These are phyloP conservation scores for Apistogramma diplotaenia DNA, from an alignment of 2,113 vertebrate species.

Conservation along the genomic window DNA sequence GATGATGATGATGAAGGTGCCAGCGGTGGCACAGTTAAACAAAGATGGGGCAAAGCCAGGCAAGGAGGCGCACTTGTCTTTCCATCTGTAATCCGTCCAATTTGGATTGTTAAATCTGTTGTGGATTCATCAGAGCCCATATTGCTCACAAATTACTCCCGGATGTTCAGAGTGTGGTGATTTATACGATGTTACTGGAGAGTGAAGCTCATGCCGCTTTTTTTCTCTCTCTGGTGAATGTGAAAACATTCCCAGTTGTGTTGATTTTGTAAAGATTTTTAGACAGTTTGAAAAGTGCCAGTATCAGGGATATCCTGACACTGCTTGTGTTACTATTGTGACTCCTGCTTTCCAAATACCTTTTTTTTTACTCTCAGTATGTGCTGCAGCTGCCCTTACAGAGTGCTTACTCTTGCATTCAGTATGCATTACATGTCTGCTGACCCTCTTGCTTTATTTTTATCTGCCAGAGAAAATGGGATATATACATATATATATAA, in stretches of 20 bases:
- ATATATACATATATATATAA: too few relatives aligned
- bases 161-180: conserved; percentile 47
- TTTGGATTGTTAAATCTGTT: conserved; percentile 70
- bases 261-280: not conserved
- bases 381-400: not conserved
- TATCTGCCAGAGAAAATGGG: not conserved
- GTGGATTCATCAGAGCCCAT: conserved; percentile 57
- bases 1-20: conserved; percentile 6
- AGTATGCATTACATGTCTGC: not conserved
- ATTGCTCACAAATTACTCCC: conserved; percentile 65
- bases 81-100: conserved; percentile 67
- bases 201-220: not conserved
- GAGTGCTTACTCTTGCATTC: not conserved
- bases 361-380: not conserved
- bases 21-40: not conserved
- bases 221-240: not conserved
- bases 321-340: not conserved
- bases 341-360: not conserved
- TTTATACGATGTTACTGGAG: not conserved
- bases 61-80: conserved; percentile 53
- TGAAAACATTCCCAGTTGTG: not conserved
- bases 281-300: not conserved
- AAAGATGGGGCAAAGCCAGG: conserved; percentile 9
- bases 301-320: not conserved
- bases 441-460: not conserved